A percentile compares a stretch with the other conserved stretches of the same genome.
These are phyloP conservation scores for Thryonomys swinderianus DNA, from an alignment of 2,113 vertebrate species.

Conservation along the genomic window DNA sequence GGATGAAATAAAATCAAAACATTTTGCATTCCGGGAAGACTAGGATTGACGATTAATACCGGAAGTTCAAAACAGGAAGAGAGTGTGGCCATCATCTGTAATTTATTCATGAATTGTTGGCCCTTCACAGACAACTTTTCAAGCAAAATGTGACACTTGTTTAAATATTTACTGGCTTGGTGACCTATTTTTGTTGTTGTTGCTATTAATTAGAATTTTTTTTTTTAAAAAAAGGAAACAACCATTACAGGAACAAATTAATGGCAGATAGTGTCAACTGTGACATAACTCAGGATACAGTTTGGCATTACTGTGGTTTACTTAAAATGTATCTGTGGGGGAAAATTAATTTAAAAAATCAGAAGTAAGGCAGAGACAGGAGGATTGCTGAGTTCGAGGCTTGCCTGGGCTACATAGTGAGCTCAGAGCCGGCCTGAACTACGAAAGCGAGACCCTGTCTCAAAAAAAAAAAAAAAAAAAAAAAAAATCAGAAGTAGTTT, in stretches of 20 bases:
- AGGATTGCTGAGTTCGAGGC: too few species aligned
- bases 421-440: too few species aligned
- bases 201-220: constrained; percentile 83
- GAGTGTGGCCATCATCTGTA: constrained; percentile 58
- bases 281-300: constrained; percentile 6
- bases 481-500: constrained; percentile 29
- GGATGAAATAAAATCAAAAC: not conserved
- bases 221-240: constrained; percentile 60
- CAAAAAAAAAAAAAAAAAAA: too few species aligned
- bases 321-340: constrained; percentile 18
- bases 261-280: constrained; percentile 71
- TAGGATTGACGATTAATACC: not conserved
- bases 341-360: constrained; percentile 42
- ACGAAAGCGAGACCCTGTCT: too few species aligned
- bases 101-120: constrained; percentile 83
- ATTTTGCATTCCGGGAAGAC: not conserved
- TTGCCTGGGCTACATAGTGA: too few species aligned
- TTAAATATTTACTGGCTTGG: constrained; percentile 86
- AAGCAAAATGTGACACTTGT: constrained; percentile 83
- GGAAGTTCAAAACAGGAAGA: constrained; percentile 43
- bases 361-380: too few species aligned
- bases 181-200: constrained; percentile 83
- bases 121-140: constrained; percentile 78
- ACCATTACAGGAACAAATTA: constrained; percentile 78
- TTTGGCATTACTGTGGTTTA: constrained; percentile 43